Percentiles rank a stretch among this genome's conserved stretches.
Conservation (phyloP, 2,888 invertebrate species). For the Pandemis cinnamomeana region DNA sequence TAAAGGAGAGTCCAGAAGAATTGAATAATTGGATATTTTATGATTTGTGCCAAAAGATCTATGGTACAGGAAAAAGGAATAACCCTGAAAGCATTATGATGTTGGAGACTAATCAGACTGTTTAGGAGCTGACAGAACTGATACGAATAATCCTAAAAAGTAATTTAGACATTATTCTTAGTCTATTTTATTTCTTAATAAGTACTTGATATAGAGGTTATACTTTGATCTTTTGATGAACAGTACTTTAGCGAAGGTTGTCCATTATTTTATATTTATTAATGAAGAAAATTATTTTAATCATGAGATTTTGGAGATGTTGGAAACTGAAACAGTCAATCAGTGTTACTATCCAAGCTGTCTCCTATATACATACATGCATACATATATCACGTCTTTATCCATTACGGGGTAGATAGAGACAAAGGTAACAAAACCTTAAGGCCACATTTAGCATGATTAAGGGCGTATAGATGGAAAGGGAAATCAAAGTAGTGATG, state of each 20-base stretch:
- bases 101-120: conserved; percentile 31
- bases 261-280: neutral
- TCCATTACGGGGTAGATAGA: too few species aligned
- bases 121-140: neutral
- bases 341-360: neutral
- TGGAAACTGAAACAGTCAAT: neutral
- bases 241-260: neutral
- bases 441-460: too few species aligned
- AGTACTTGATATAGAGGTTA: too few species aligned
- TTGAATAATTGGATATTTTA: conserved; percentile 68
- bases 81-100: conserved; percentile 38
- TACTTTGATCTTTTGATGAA: neutral
- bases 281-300: neutral
- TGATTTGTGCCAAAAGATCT: conserved; percentile 75
- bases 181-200: neutral
- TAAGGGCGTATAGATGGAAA: too few species aligned
- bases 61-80: conserved; percentile 72
- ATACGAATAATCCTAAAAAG: neutral
- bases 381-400: too few species aligned
- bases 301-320: neutral
- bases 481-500: too few species aligned
- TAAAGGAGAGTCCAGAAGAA: conserved; percentile 62
- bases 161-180: neutral
- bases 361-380: neutral
- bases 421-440: too few species aligned